These are phyloP conservation scores for Mythimna ferrago DNA, from an alignment of 2,888 invertebrate genomes.

Conservation along the genomic window DNA sequence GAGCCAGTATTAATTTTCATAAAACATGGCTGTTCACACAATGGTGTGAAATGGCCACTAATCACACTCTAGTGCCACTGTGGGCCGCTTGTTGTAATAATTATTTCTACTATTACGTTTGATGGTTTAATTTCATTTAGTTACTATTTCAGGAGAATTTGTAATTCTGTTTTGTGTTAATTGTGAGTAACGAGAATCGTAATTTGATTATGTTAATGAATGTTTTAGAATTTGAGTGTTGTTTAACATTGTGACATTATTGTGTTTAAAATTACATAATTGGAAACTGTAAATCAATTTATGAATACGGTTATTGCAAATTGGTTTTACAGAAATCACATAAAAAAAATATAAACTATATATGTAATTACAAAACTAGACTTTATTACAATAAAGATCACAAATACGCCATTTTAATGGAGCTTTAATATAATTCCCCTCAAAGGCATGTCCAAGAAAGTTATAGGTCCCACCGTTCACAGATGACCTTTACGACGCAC, in stretches of 20 bases:
- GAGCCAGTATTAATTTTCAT: constrained; percentile 47
- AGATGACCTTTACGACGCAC: constrained; percentile 38
- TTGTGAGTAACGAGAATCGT: constrained; percentile 8
- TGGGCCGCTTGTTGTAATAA: constrained; percentile 11
- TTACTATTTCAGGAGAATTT: constrained; percentile 31
- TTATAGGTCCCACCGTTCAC: constrained; percentile 5
- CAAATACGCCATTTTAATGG: background rate
- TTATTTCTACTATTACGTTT: constrained; percentile 44
- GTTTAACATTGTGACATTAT: background rate
- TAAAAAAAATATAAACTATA: too few relatives aligned
- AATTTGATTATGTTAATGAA: constrained; percentile 7
- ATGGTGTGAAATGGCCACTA: constrained; percentile 40
- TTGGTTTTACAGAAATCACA: background rate
- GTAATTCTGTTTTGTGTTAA: constrained; percentile 14
- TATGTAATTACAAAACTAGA: background rate
- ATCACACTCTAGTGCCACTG: constrained; percentile 31
- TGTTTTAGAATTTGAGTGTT: background rate
- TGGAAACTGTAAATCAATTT: background rate
- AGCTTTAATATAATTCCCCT: background rate
- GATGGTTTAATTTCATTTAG: constrained; percentile 43
- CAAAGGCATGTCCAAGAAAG: constrained; percentile 3
- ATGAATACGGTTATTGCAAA: background rate
- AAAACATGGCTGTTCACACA: constrained; percentile 46
- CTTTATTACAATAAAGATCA: background rate
- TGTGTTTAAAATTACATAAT: background rate